phyloP scores from a whole-genome alignment of 1,140 invertebrate genomes.

The Drosophila azteca region DNA sequence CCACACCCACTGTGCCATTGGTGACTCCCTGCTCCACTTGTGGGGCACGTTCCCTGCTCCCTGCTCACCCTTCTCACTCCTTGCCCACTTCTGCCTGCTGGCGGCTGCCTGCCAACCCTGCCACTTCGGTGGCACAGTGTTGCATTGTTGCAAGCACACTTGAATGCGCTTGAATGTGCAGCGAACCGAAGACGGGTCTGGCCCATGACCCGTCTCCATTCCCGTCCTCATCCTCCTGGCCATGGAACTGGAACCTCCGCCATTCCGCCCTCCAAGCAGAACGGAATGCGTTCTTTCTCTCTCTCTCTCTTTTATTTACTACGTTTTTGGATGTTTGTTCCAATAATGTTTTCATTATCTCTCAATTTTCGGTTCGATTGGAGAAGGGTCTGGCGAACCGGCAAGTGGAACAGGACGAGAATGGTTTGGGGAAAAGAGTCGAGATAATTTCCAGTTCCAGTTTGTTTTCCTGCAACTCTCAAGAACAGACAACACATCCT shows the following conservation, averaged over 20 bases:
- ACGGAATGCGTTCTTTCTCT: not conserved
- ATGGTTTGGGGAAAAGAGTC: no score
- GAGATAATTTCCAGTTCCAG: no score
- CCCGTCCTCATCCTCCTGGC: conserved; percentile 9
- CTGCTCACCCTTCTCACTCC: no score
- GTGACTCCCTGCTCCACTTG: no score
- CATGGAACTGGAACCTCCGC: no score
- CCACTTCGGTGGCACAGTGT: conserved; percentile 21
- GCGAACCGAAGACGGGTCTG: conserved; percentile 54
- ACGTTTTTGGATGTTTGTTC: conserved; percentile 26
- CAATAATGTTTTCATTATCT: conserved; percentile 53
- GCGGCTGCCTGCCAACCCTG: no score
- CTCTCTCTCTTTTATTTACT: not conserved
- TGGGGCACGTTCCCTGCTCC: no score
- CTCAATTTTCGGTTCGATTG: conserved; percentile 40
- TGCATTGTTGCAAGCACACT: conserved; percentile 52
- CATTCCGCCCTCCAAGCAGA: no score
- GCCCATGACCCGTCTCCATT: conserved; percentile 25
- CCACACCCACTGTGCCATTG: conserved; percentile 17
- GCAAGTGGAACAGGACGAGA: no score
- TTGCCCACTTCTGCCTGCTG: no score
- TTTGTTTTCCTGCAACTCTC: no score
- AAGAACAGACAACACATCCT: no score
- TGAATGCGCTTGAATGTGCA: conserved; percentile 69
- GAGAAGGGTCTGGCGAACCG: not conserved